Percentiles rank a stretch among this genome's conserved stretches.
Evolutionary conservation across 2,888 invertebrate species (phyloP).

Genomic region (Artemia sinica): DNA sequence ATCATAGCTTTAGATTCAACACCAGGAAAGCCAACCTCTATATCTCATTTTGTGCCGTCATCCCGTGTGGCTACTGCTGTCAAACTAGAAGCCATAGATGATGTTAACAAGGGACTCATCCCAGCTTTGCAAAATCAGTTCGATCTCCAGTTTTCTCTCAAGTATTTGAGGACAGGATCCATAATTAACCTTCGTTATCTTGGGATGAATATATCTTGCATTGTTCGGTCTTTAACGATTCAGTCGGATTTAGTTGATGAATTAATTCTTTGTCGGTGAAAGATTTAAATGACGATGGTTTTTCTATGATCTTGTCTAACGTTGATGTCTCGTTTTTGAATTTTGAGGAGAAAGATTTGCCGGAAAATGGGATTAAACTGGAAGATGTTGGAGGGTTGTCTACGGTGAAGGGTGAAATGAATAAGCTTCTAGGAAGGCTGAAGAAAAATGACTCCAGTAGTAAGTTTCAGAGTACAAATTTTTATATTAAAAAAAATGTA

Average conservation of each 20-base stretch:
- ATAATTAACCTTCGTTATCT: not conserved
- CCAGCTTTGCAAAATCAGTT: no score
- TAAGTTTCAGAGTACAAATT: no score
- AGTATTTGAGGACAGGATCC: not conserved
- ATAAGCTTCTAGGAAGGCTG: not conserved
- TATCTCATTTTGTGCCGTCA: not conserved
- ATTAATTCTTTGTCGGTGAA: not conserved
- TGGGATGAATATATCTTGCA: not conserved
- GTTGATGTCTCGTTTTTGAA: not conserved
- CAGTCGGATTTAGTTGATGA: not conserved
- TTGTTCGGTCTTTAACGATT: not conserved
- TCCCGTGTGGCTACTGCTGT: no score
- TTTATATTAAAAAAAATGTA: no score
- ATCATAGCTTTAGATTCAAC: not conserved
- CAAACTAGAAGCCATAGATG: no score
- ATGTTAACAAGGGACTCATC: no score
- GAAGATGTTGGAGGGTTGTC: slow-evolving; percentile 7
- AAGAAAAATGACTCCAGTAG: no score
- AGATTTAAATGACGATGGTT: not conserved
- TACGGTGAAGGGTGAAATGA: not conserved
- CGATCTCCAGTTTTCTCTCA: not conserved
- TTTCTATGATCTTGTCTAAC: not conserved
- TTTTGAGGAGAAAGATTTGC: not conserved
- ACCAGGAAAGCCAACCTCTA: not conserved
- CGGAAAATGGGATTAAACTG: not conserved